Evolutionary conservation across 2,888 invertebrate species (phyloP).

Genomic region (Brachyptera risi): DNA sequence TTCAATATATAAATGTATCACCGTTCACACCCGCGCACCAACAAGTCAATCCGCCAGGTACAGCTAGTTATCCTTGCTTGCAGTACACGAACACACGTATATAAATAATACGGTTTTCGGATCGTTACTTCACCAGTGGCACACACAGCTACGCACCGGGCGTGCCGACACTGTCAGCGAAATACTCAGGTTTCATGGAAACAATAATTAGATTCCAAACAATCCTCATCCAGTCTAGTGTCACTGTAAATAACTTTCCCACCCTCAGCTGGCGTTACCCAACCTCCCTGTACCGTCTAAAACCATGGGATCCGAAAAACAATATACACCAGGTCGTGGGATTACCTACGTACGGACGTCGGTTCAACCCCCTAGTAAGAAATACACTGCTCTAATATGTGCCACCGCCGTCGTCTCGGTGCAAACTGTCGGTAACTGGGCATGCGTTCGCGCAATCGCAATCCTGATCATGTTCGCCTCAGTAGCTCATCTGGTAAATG

Average conservation of each 20-base stretch:
- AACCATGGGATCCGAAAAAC: neutral
- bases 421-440: neutral
- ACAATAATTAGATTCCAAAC: neutral
- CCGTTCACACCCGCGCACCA: neutral
- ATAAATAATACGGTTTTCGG: neutral
- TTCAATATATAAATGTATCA: too few species aligned
- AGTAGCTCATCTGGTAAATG: neutral
- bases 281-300: neutral
- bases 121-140: conserved; percentile 4
- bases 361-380: neutral
- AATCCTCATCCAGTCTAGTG: too few species aligned
- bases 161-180: too few species aligned
- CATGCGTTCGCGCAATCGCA: conserved; percentile 4
- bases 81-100: conserved; percentile 7
- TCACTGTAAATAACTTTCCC: neutral
- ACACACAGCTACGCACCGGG: conserved; percentile 2
- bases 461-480: neutral
- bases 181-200: neutral
- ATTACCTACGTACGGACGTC: too few species aligned
- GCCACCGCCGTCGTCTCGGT: neutral
- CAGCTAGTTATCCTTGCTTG: neutral
- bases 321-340: too few species aligned
- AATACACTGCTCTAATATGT: neutral
- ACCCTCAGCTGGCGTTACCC: neutral
- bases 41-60: neutral